These are phyloP conservation scores for Dynastes hyllus DNA, from an alignment of 2,888 invertebrate species.

Conservation along the genomic window DNA sequence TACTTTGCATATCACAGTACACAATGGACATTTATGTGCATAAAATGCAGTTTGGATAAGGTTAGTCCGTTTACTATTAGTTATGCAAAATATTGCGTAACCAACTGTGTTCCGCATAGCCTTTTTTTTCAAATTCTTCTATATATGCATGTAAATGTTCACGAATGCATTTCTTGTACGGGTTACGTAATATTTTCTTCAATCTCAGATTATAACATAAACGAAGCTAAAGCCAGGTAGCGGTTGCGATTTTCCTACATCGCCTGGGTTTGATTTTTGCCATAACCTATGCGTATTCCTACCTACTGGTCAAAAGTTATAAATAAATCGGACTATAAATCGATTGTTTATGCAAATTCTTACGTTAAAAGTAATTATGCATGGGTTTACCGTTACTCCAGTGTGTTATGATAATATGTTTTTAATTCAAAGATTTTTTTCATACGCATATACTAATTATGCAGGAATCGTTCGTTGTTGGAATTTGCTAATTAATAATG, in stretches of 20 bases:
- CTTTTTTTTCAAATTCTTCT: conserved; percentile 17
- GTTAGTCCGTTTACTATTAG: conserved; percentile 2
- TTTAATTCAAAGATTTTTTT: conserved; percentile 30
- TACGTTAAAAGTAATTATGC: conserved; percentile 8
- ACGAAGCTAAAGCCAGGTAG: not conserved
- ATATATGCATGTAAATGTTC: not conserved
- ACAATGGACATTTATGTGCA: conserved; percentile 1
- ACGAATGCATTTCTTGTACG: not conserved
- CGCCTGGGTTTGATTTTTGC: not conserved
- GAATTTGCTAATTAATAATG: conserved; percentile 38
- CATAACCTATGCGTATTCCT: not conserved
- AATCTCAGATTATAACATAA: not conserved
- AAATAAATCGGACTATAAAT: conserved; percentile 39
- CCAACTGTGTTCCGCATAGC: conserved; percentile 28
- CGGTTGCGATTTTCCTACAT: not conserved
- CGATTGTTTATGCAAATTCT: conserved; percentile 28
- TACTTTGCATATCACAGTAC: too few species aligned
- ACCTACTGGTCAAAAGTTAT: conserved; percentile 1
- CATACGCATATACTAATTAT: conserved; percentile 16
- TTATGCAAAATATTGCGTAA: conserved; percentile 24
- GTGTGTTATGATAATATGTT: conserved; percentile 16
- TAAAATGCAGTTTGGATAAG: conserved; percentile 25
- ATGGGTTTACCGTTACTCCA: conserved; percentile 32
- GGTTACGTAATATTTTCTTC: conserved; percentile 30
- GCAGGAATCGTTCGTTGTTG: conserved; percentile 3